Conservation (phyloP, 2,888 invertebrate species). For the Euphydryas editha region DNA sequence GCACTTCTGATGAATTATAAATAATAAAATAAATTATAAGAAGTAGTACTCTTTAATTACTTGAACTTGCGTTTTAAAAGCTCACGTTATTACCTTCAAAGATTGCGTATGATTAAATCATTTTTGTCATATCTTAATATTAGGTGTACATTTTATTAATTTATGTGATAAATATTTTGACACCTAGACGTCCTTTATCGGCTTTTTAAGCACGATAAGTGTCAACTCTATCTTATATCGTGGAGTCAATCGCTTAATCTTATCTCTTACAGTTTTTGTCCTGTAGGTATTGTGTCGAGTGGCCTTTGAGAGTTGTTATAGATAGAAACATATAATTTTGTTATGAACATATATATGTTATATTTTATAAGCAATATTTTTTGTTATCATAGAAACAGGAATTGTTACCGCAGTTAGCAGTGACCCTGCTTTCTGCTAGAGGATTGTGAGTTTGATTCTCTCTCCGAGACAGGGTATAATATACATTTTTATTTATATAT, state of each 20-base stretch:
- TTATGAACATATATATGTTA: not conserved
- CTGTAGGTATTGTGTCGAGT: conserved; percentile 43
- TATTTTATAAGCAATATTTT: not conserved
- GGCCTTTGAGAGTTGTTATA: conserved; percentile 20
- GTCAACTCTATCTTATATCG: conserved; percentile 40
- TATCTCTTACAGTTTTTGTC: conserved; percentile 58
- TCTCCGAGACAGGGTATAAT: too few relatives aligned
- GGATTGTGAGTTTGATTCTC: too few relatives aligned
- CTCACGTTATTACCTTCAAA: too few relatives aligned
- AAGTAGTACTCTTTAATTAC: too few relatives aligned
- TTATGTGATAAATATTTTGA: conserved; percentile 45
- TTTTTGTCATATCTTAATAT: not conserved
- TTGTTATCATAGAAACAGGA: not conserved
- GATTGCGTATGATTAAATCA: not conserved
- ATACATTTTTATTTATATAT: too few relatives aligned
- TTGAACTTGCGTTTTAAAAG: too few relatives aligned
- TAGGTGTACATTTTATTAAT: conserved; percentile 12
- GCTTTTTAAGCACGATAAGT: conserved; percentile 33
- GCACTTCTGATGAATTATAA: too few relatives aligned
- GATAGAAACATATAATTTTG: not conserved
- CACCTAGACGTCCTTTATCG: conserved; percentile 30
- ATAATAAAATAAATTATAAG: too few relatives aligned
- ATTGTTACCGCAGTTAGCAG: too few relatives aligned
- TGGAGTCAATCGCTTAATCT: conserved; percentile 54
- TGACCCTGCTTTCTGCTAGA: too few relatives aligned